These are phyloP conservation scores for Halcyon malimbica DNA, from an alignment of 2,113 vertebrate genomes.

Conservation along the genomic window DNA sequence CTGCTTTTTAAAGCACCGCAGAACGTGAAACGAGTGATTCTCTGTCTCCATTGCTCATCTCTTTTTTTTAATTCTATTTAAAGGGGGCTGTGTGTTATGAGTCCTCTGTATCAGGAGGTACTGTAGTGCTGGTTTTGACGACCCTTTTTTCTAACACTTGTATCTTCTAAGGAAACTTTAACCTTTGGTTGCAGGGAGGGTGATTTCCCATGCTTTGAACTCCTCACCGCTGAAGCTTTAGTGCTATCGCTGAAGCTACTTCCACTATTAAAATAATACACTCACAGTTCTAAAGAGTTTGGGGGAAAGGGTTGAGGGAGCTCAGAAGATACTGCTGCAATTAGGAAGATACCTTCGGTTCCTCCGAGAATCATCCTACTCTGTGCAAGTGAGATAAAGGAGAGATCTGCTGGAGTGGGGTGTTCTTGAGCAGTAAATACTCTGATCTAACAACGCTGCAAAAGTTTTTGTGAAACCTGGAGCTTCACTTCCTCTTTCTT, in stretches of 20 bases:
- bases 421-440: not conserved
- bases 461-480: not conserved
- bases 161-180: not conserved
- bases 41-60: not conserved
- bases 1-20: not conserved
- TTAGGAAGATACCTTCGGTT: not conserved
- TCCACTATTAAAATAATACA: not conserved
- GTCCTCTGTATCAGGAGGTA: too few species aligned
- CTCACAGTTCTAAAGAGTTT: fast-evolving
- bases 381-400: not conserved
- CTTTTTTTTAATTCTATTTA: not conserved
- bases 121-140: fast-evolving
- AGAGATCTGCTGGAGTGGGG: not conserved
- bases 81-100: not conserved
- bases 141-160: not conserved
- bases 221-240: not conserved
- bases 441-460: not conserved
- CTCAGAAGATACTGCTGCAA: fast-evolving
- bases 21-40: fast-evolving
- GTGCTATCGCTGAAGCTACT: not conserved
- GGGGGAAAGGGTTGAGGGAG: not conserved
- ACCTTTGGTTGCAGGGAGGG: fast-evolving
- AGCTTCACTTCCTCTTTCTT: not conserved
- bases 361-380: not conserved
- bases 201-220: not conserved